phyloP scores from a whole-genome alignment of 1,140 invertebrate genomes.

The Conopomorpha cramerella region DNA sequence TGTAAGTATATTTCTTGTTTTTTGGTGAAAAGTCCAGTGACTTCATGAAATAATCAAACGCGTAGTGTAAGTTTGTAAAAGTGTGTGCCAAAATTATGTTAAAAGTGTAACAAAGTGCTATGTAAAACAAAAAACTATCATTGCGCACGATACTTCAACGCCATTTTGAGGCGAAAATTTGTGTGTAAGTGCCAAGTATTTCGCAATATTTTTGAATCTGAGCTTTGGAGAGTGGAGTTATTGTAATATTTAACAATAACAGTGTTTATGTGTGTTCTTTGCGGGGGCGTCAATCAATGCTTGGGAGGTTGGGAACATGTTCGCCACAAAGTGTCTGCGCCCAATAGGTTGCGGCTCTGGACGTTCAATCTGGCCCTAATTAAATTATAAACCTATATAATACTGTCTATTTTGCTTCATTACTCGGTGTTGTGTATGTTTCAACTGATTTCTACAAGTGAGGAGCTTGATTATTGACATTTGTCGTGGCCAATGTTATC shows the following conservation, averaged over 20 bases:
- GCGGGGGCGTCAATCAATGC: slow-evolving; percentile 10
- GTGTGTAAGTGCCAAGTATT: slow-evolving; percentile 62
- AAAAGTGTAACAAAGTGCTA: too few species aligned
- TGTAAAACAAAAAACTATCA: slow-evolving; percentile 60
- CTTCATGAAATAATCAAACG: too few species aligned
- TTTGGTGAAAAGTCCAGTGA: slow-evolving; percentile 31
- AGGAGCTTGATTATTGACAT: too few species aligned
- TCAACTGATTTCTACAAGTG: too few species aligned
- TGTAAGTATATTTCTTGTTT: slow-evolving; percentile 48
- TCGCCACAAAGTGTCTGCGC: slow-evolving; percentile 24
- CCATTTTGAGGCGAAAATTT: slow-evolving; percentile 63
- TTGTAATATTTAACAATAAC: slow-evolving; percentile 15
- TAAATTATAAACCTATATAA: slow-evolving; percentile 38
- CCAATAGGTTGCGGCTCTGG: slow-evolving; percentile 39
- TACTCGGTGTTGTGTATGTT: too few species aligned
- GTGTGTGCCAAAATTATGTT: slow-evolving; percentile 28
- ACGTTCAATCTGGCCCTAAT: slow-evolving; percentile 39
- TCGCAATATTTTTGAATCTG: slow-evolving; percentile 49
- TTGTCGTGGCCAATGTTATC: slow-evolving; percentile 44
- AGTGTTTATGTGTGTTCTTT: slow-evolving; percentile 21
- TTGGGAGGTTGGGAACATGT: too few species aligned
- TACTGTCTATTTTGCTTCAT: too few species aligned
- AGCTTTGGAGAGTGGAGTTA: slow-evolving; percentile 17
- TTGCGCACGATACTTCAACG: slow-evolving; percentile 58
- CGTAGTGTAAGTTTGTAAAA: too few species aligned